Conservation (phyloP, 30 jellyfish, hydroid and myxozoan species). For the Chrysaora quinquecirrha region DNA sequence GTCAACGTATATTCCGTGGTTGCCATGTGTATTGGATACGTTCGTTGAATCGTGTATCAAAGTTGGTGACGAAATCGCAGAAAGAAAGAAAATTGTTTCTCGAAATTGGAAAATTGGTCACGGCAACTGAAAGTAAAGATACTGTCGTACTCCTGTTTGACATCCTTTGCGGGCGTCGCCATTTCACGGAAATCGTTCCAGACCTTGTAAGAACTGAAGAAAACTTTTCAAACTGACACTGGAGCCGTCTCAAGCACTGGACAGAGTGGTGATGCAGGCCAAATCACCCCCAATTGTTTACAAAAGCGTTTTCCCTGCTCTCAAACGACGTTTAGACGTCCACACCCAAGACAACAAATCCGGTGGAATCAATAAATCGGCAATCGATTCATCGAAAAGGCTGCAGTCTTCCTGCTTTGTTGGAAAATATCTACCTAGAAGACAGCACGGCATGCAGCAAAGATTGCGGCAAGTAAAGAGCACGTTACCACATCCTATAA, state of each 20-base stretch:
- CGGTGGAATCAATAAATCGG: neutral
- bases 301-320: neutral
- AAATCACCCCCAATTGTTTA: neutral
- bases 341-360: neutral
- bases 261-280: neutral
- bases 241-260: neutral
- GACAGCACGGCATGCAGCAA: neutral
- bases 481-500: neutral
- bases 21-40: no score
- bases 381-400: neutral
- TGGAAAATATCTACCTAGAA: neutral
- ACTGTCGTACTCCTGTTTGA: no score
- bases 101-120: no score
- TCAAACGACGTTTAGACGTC: neutral
- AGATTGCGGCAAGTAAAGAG: neutral
- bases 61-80: no score
- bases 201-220: no score
- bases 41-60: no score
- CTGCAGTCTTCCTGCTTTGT: neutral
- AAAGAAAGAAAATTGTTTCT: no score
- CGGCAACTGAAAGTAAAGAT: no score
- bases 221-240: no score
- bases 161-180: no score
- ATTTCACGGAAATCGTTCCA: no score
- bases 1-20: no score